Evolutionary conservation across 2,888 invertebrate genomes (phyloP).

Genomic region (Drosophila nigritarsus): DNA sequence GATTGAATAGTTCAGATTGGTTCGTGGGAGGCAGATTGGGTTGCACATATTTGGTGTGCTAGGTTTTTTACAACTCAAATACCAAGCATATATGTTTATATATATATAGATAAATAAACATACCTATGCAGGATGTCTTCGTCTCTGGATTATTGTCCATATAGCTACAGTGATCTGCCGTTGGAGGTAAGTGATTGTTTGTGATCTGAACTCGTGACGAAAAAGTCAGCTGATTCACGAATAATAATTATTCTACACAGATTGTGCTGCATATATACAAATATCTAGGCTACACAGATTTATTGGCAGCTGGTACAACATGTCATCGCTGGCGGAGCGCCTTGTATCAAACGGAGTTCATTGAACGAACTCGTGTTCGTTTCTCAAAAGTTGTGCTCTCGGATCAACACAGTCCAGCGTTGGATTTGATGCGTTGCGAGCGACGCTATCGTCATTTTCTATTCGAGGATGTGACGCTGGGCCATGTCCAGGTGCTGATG

Average conservation of each 20-base stretch:
- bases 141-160: conserved; percentile 37
- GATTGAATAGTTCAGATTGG: conserved; percentile 22
- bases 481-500: conserved; percentile 86
- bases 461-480: conserved; percentile 82
- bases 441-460: conserved; percentile 77
- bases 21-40: conserved; percentile 25
- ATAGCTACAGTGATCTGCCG: conserved; percentile 82
- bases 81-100: background rate
- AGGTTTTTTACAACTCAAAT: conserved; percentile 3
- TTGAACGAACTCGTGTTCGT: conserved; percentile 74
- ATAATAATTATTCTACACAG: conserved; percentile 81
- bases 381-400: conserved; percentile 82
- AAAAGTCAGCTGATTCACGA: conserved; percentile 63
- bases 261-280: conserved; percentile 88
- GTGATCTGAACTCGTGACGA: conserved; percentile 48
- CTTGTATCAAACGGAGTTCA: conserved; percentile 87
- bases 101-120: background rate
- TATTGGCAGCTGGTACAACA: conserved; percentile 88
- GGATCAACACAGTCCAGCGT: conserved; percentile 79
- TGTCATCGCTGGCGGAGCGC: conserved; percentile 89
- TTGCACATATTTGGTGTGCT: conserved; percentile 5
- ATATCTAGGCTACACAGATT: conserved; percentile 88
- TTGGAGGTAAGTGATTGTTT: conserved; percentile 77
- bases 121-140: conserved; percentile 45
- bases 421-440: conserved; percentile 74